Evolutionary conservation across 2,797 vertebrate species (phyloP).

Genomic region (Clamator glandarius): DNA sequence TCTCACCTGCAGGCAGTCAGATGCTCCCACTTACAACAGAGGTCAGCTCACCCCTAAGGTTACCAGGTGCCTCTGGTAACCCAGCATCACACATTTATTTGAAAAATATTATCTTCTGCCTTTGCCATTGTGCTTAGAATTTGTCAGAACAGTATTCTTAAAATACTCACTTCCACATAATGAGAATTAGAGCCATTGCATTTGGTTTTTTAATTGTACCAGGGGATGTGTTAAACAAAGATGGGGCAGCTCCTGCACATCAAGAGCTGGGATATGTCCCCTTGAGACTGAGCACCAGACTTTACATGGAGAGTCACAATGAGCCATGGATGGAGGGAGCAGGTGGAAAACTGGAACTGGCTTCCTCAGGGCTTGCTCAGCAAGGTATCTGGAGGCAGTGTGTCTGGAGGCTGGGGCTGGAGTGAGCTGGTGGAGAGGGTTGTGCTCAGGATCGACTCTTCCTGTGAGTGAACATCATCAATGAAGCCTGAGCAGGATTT

Average conservation of each 20-base stretch:
- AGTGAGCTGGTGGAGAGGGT: no score
- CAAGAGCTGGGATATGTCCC: rapidly evolving
- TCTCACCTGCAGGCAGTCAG: no score
- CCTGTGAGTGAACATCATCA: rapidly evolving
- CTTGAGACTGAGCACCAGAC: rapidly evolving
- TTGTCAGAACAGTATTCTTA: not conserved
- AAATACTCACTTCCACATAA: not conserved
- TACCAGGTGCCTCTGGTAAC: no score
- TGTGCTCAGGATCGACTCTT: not conserved
- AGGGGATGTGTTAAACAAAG: not conserved
- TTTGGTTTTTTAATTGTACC: not conserved
- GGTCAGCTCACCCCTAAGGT: not conserved
- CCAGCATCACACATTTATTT: not conserved
- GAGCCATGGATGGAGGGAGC: not conserved
- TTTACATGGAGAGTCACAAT: not conserved
- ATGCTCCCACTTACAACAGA: not conserved
- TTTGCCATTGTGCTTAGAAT: not conserved
- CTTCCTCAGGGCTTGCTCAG: not conserved
- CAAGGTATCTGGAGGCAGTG: rapidly evolving
- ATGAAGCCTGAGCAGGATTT: not conserved
- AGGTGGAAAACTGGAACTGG: not conserved
- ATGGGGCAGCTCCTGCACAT: rapidly evolving
- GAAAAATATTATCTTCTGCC: not conserved
- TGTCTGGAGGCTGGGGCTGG: not conserved
- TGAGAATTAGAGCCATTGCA: not conserved